These are phyloP conservation scores for Semnornis frantzii DNA, from an alignment of 2,113 vertebrate genomes.

Conservation along the genomic window DNA sequence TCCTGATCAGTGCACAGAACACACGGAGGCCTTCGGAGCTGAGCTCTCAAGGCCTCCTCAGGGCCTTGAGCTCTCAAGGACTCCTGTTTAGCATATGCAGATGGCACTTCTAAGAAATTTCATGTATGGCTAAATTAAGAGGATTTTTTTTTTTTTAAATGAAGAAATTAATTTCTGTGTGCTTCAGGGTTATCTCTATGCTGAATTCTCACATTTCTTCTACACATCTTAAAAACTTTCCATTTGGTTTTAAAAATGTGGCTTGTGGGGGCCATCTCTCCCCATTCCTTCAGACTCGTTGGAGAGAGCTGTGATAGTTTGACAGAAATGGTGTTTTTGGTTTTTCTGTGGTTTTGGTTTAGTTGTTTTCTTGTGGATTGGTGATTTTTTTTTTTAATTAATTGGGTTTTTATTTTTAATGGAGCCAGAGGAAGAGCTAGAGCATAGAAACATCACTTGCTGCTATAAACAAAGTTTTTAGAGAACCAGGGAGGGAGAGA, in stretches of 20 bases:
- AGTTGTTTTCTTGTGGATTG: too few species aligned
- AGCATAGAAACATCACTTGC: not conserved
- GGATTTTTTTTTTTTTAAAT: not conserved
- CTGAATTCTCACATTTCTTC: not conserved
- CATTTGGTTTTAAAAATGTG: not conserved
- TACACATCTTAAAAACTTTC: not conserved
- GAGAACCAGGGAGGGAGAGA: not conserved
- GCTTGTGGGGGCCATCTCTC: not conserved
- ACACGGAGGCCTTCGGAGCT: fast-evolving
- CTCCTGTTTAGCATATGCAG: not conserved
- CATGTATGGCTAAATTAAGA: not conserved
- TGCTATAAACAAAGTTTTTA: not conserved
- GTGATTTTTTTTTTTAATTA: not conserved
- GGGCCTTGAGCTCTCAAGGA: fast-evolving
- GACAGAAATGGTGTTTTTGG: not conserved
- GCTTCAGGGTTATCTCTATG: not conserved
- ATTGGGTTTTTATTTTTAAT: not conserved
- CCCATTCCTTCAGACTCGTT: not conserved
- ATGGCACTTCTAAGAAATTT: not conserved
- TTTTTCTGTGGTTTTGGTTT: not conserved
- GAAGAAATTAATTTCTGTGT: not conserved
- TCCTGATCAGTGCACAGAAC: fast-evolving
- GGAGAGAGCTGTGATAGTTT: not conserved
- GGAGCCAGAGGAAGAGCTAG: not conserved
- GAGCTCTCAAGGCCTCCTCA: not conserved